phyloP scores from a whole-genome alignment of 2,797 vertebrate genomes.

The Xerus rutilus region DNA sequence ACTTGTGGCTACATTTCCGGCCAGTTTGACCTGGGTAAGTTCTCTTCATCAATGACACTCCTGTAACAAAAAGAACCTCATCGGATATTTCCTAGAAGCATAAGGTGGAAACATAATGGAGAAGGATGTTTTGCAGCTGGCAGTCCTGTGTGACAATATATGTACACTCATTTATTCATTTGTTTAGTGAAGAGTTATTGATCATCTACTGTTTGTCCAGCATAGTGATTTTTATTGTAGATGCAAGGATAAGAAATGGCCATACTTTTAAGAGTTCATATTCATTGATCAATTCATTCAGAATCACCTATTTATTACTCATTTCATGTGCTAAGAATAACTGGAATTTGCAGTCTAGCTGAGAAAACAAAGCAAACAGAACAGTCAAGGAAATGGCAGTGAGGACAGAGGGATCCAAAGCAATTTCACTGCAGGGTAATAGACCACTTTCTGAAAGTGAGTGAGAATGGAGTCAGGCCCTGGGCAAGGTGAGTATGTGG shows the following conservation, averaged over 20 bases:
- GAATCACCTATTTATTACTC: not conserved
- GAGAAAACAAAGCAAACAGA: not conserved
- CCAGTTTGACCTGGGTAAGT: constrained; percentile 96
- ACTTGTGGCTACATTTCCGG: constrained; percentile 96
- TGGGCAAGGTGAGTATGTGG: not conserved
- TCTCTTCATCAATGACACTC: not conserved
- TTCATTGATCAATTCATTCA: constrained; percentile 40
- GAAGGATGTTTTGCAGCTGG: not conserved
- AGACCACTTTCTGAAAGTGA: not conserved
- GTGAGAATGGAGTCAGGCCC: not conserved
- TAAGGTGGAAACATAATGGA: not conserved
- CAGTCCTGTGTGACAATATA: accelerated
- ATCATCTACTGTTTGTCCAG: not conserved
- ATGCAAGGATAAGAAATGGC: not conserved
- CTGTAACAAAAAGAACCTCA: not conserved
- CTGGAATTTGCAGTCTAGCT: not conserved
- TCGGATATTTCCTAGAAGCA: not conserved
- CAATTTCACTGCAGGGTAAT: not conserved
- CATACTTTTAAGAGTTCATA: not conserved
- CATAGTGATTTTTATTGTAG: not conserved
- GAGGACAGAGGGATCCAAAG: not conserved
- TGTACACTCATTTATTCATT: not conserved
- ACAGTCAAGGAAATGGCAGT: not conserved
- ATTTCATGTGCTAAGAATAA: not conserved
- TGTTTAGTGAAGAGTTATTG: not conserved